These are phyloP conservation scores for Tetragonula carbonaria DNA, from an alignment of 2,888 invertebrate genomes.

Conservation along the genomic window DNA sequence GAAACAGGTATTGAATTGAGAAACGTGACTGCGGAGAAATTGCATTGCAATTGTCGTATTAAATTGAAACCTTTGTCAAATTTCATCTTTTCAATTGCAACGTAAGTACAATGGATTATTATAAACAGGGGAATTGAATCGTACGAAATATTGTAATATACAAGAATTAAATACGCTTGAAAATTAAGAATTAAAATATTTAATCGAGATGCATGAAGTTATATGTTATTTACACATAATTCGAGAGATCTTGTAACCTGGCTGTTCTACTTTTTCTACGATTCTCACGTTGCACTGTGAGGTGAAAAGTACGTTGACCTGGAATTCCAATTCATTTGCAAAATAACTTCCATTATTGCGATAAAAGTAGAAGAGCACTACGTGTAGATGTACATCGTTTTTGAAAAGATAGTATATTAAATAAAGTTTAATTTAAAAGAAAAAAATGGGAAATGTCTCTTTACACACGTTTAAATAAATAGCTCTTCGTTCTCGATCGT, in stretches of 20 bases:
- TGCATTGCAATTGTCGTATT: not conserved
- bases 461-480: slow-evolving; percentile 33
- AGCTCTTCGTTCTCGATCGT: slow-evolving; percentile 15
- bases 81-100: not conserved
- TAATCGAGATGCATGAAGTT: not conserved
- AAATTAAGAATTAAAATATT: not conserved
- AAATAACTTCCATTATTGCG: not conserved
- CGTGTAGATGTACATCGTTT: not conserved
- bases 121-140: not conserved
- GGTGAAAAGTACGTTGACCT: not conserved
- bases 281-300: not conserved
- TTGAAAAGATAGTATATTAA: not conserved
- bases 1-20: not conserved
- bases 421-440: not conserved
- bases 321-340: not conserved
- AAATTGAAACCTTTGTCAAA: not conserved
- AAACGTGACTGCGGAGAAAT: not conserved
- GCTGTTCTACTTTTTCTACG: not conserved
- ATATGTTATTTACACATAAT: not conserved
- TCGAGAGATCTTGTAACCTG: not conserved
- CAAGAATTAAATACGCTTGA: not conserved
- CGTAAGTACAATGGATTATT: not conserved
- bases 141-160: not conserved
- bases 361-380: not conserved
- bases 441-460: not conserved